Evolutionary conservation across 2,888 invertebrate species (phyloP).

Genomic region (Orthosia cruda): DNA sequence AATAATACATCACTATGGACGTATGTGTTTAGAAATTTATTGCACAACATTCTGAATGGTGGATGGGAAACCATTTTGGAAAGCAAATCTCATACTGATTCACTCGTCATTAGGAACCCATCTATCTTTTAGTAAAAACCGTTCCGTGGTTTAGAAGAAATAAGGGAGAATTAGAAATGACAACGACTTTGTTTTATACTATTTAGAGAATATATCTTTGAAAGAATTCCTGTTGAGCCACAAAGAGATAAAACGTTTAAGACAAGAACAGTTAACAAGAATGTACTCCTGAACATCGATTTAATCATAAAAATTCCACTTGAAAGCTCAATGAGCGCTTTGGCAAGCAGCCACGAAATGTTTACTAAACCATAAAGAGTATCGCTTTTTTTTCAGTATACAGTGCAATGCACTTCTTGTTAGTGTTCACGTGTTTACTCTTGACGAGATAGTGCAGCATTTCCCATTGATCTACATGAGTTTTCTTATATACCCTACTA

Average conservation of each 20-base stretch:
- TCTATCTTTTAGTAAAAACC: no score
- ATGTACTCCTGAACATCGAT: conserved; percentile 44
- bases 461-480: not conserved
- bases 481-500: not conserved
- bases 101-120: not conserved
- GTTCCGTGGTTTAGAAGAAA: no score
- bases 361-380: conserved; percentile 53
- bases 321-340: conserved; percentile 48
- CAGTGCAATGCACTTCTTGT: conserved; percentile 53
- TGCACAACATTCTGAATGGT: conserved; percentile 22
- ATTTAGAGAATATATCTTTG: not conserved
- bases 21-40: conserved; percentile 31
- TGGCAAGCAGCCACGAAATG: conserved; percentile 61
- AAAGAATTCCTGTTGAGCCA: not conserved
- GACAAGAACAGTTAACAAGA: conserved; percentile 25
- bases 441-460: not conserved
- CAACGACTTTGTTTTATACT: no score
- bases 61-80: not conserved
- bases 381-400: conserved; percentile 32
- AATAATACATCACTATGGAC: conserved; percentile 29
- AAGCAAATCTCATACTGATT: not conserved
- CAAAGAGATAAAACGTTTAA: conserved; percentile 33
- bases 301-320: conserved; percentile 55
- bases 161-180: no score
- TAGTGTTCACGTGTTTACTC: conserved; percentile 20